Base-by-base conservation (phyloP, 2,797 vertebrate species). In the Echiichthys vipera region DNA sequence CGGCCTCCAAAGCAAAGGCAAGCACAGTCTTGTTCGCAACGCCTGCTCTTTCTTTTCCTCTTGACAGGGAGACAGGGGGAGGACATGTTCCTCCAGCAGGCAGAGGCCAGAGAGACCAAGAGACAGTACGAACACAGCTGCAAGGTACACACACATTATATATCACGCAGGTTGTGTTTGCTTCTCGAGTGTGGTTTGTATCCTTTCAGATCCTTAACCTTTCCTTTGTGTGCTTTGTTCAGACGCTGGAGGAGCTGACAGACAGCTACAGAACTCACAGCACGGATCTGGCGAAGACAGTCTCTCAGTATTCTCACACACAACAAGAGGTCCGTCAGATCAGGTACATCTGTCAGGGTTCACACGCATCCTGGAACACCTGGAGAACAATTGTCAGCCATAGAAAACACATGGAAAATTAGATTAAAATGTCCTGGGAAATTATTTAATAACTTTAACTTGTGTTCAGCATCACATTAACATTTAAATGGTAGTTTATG, bases 171-270 rank as follows among this genome's bases (percentile, higher is more conserved):
- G 2, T 42, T 36, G 54, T 53, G 70, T 75, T 68, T 72, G 56
- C 53, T 68, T 47, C 11, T 74, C 74, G 34, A 47, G 22, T 68
- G 78, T 73, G 71, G n/a, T 49, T 73, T 77, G 36, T 32, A 10
- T 74, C 39, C 29, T 53, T 69, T 86, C 47, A 46, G 50, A 71
- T 80, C 32, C 32, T 70, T 71, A 59, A 73, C 24, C 34, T 67
- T 75, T 50, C 15, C 20, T 51, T 58, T 75, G 30, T 84, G 50
- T 65, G 46, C n/a, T 78, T 58, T 86, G 66, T 69, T 84, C 86
- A 96, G 95, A 91, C 67, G 0, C 54, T 96, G 66, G 94, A 95
- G 84, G 90, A 93, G 78, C 78, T 96, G 42, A 89, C 92, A 57
- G 94, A 92, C 65, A 90, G 82, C 45, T 92, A 93, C 81, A 94